Evolutionary conservation across 2,888 invertebrate genomes (phyloP), one percentile per base, ranked within the genome.

Genomic region (Ectropis crepuscularia): DNA sequence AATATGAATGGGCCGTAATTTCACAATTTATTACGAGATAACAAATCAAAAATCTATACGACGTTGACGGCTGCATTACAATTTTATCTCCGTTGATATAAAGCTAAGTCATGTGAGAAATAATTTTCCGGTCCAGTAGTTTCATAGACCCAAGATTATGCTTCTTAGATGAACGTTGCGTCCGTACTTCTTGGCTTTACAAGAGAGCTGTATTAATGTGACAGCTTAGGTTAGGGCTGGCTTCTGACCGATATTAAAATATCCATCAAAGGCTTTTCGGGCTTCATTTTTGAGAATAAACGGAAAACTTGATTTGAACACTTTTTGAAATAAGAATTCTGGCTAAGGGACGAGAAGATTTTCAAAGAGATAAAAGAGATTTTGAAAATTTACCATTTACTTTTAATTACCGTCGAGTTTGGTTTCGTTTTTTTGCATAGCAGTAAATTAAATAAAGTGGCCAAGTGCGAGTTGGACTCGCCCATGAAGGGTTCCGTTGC

Each of bases 61-160:
- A 54, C 46, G 9, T 64, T 60, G 63, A 59, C 60, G 60, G 55
- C 64, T 60, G 60, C 55, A 60, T 64, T 47, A 64, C 51, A 60
- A 36, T 64, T 63, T 60, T 64, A 64, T 64, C 50, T 60, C 46
- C 39, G 4, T 42, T 53, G 51, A 60, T 60, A 55, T 64, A 64
- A 64, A 64, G 59, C 55, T 49, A 60, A 64, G 64, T 64, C 64
- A 62, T 57, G 62, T 63, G 47, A 51, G 12, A 65, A 58, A 64
- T 65, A 69, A 71, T 69, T 71, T 71, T 69, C 53, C 62, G 55
- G 60, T 38, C 51, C 60, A 63, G 63, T 62, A 48, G 53, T 69
- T 71, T 71, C 60, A 65, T 61, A 61, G 67, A 61, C 55, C 57
- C 48, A 47, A 59, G 63, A 63, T 63, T 59, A 63, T 54, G 54